A percentile compares a stretch with the other conserved stretches of the same genome.
phyloP scores from a whole-genome alignment of 2,888 invertebrate species.

The Tinea trinotella region DNA sequence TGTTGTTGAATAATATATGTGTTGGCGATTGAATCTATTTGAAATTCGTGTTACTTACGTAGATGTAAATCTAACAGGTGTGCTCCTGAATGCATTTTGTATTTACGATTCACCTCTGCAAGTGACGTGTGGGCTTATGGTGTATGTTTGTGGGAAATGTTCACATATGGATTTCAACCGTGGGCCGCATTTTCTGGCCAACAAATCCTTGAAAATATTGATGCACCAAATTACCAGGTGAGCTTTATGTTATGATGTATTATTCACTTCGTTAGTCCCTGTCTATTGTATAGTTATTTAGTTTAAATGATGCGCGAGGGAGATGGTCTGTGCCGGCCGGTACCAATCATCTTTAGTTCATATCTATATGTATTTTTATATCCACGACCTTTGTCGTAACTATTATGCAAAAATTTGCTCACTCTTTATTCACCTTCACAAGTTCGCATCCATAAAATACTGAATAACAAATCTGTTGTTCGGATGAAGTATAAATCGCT shows the following conservation, averaged over 20 bases:
- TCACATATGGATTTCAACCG: slow-evolving; percentile 98
- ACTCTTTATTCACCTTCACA: too few relatives aligned
- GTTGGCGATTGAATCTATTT: too few relatives aligned
- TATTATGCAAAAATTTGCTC: too few relatives aligned
- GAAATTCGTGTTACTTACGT: too few relatives aligned
- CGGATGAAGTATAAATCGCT: too few relatives aligned
- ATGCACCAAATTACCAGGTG: slow-evolving; percentile 89
- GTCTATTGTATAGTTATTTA: not conserved
- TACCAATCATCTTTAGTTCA: too few relatives aligned
- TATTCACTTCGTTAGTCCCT: not conserved
- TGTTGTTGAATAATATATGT: too few relatives aligned
- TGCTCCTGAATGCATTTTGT: slow-evolving; percentile 98
- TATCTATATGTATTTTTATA: too few relatives aligned
- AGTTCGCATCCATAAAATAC: too few relatives aligned
- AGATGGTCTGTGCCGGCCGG: not conserved
- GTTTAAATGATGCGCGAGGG: not conserved
- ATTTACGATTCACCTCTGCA: slow-evolving; percentile 94
- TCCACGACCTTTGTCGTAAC: too few relatives aligned
- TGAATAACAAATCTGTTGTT: too few relatives aligned
- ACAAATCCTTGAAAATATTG: slow-evolving; percentile 95
- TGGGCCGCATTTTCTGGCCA: slow-evolving; percentile 96
- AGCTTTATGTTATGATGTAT: slow-evolving; percentile 16
- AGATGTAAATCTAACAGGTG: too few relatives aligned
- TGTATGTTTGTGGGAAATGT: slow-evolving; percentile 99
- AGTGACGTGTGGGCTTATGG: slow-evolving; percentile 99